Percentiles rank a stretch among this genome's conserved stretches.
Conservation (phyloP, 1,140 invertebrate genomes). For the Brachionus plicatilis region DNA sequence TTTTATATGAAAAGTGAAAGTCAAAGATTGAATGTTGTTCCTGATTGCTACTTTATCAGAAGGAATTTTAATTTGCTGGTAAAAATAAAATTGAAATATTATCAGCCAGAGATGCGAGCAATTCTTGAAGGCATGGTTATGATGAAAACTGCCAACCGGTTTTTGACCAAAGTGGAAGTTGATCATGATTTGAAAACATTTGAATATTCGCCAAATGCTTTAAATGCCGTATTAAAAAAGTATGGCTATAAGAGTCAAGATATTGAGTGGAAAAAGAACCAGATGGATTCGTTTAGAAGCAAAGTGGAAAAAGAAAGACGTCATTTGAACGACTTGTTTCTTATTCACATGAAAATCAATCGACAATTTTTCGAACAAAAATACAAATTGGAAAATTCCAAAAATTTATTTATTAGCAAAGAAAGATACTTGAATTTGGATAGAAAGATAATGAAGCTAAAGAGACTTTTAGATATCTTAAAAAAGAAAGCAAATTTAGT, state of each 20-base stretch:
- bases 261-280: slow-evolving; percentile 22
- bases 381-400: slow-evolving; percentile 13
- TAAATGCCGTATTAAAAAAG: background rate
- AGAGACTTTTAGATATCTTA: background rate
- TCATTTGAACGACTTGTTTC: slow-evolving; percentile 1
- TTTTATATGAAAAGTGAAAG: slow-evolving; percentile 32
- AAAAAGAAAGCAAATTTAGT: background rate
- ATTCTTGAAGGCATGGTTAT: slow-evolving; percentile 17
- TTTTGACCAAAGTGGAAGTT: background rate
- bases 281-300: background rate
- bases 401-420: slow-evolving; percentile 14
- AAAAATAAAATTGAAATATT: slow-evolving; percentile 10
- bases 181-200: background rate
- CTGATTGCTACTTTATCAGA: slow-evolving; percentile 27
- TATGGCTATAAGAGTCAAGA: background rate
- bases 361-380: background rate
- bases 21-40: background rate
- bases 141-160: background rate
- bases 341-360: background rate
- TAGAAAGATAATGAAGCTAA: background rate
- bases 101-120: background rate
- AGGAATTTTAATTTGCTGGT: slow-evolving; percentile 26
- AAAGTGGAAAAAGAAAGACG: slow-evolving; percentile 23
- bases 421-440: slow-evolving; percentile 24
- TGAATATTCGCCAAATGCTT: background rate